These are phyloP conservation scores for Colostygia pectinataria DNA, from an alignment of 2,888 invertebrate genomes.

Conservation along the genomic window DNA sequence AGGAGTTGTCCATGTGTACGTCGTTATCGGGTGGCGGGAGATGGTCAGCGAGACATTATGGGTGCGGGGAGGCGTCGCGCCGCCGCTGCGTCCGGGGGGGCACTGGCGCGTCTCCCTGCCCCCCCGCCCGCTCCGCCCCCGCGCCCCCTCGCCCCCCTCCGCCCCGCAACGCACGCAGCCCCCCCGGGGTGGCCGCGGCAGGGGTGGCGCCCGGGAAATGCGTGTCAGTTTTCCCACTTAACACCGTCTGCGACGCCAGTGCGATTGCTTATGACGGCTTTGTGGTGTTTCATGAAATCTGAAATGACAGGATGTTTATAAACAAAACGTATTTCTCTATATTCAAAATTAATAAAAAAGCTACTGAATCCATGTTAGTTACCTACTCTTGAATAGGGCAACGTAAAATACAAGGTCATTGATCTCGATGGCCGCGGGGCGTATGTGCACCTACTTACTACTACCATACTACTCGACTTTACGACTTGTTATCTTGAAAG, in stretches of 20 bases:
- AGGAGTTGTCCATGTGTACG: conserved; percentile 83
- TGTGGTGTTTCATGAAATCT: conserved; percentile 8
- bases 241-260: conserved; percentile 59
- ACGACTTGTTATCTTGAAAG: too few species aligned
- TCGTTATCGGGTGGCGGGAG: conserved; percentile 76
- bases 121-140: conserved; percentile 43
- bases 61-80: conserved; percentile 79
- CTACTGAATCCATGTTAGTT: too few species aligned
- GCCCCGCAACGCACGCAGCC: conserved; percentile 44
- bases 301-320: neutral
- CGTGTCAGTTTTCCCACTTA: conserved; percentile 73
- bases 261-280: conserved; percentile 59
- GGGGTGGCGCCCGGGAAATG: conserved; percentile 66
- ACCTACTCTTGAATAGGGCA: neutral
- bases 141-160: conserved; percentile 41
- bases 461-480: too few species aligned
- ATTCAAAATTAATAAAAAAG: too few species aligned
- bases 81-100: conserved; percentile 79
- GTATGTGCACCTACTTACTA: too few species aligned
- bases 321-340: too few species aligned
- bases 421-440: conserved; percentile 16
- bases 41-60: conserved; percentile 76
- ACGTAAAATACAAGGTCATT: conserved; percentile 20
- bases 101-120: conserved; percentile 64
- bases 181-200: conserved; percentile 44